Base-by-base conservation (phyloP, 2,888 invertebrate genomes). In the Baronia brevicornis region DNA sequence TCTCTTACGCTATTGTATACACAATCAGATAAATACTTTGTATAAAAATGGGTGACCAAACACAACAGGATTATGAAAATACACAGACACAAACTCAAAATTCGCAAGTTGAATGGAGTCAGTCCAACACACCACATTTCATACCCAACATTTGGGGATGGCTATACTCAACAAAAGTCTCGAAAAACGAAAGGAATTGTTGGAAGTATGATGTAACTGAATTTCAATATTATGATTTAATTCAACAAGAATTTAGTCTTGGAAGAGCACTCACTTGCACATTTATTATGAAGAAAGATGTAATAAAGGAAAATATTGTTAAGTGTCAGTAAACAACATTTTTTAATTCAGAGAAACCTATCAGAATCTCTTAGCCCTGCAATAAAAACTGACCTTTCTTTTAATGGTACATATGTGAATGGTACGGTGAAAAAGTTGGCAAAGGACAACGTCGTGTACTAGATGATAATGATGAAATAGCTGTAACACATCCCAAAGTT, bases 401-500 rank as follows among this genome's bases (percentile, higher is more conserved):
- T 90, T 47, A 96, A 96, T 79, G 96, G 96, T 0, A 96, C 95
- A 0, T 96, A 88, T 75, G 68, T 96, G 0, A 95, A 96, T 77
- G 88, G 88, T n/a, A n/a, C n/a, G n/a, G n/a, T 5, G 77, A 80
- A 39, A 86, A 84, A 60, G 86, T 95, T 46, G 94, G 94, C 31
- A 90, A 87, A 60, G 88, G 88, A n/a, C 88, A 89, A 5, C 88
- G 84, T 49, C 72, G 86, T 35, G 86, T 91, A 12, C 59, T 93
- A 19, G 88, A 89, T 58, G 87, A 90, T 54, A 88, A 90, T 54
- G 93, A 93, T 64, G 86, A 88, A 46, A 94, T 96, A 45, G 80
- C 92, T 0, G 64, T 95, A 13, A 89, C 91, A 7, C 87, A 86
- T 57, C 80, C 86, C 2, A 59, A 70, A 13, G 79, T 86, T 32